These are phyloP conservation scores for Muscicapa comitata DNA, from an alignment of 2,797 vertebrate species.

Conservation along the genomic window DNA sequence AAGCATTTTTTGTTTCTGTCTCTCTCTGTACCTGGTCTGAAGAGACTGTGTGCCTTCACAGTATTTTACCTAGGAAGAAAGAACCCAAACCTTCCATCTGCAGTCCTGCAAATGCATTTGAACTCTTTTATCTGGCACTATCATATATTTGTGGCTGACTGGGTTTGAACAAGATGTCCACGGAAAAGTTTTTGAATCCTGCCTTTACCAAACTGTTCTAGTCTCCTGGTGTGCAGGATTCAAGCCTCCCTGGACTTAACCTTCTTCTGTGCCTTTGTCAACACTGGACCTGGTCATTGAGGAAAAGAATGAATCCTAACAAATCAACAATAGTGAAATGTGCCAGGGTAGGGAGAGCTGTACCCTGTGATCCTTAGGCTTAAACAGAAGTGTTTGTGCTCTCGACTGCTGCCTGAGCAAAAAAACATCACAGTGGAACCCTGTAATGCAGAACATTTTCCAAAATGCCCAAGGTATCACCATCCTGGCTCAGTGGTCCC, in stretches of 20 bases:
- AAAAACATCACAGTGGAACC: not conserved
- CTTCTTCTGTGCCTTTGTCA: not conserved
- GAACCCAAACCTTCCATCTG: not conserved
- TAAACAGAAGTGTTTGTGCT: not conserved
- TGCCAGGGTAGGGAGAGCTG: not conserved
- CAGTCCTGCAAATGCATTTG: not conserved
- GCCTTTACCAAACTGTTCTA: not conserved
- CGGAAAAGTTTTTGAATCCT: not conserved
- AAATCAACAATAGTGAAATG: not conserved
- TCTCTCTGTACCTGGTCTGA: not conserved
- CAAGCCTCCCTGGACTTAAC: not conserved
- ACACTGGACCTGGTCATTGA: fast-evolving
- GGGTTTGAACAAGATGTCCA: not conserved
- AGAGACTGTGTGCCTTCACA: not conserved
- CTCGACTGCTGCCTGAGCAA: not conserved
- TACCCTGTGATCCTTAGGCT: not conserved
- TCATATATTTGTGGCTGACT: not conserved
- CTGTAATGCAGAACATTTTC: not conserved
- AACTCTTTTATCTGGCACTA: not conserved
- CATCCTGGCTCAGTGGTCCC: not conserved
- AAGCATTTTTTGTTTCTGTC: not conserved
- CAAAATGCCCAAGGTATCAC: not conserved
- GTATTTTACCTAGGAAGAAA: not conserved
- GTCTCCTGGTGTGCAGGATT: not conserved
- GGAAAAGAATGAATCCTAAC: not conserved